Percentiles rank a stretch among this genome's conserved stretches.
phyloP scores from a whole-genome alignment of 2,888 invertebrate genomes.

The Tupiocoris notatus region DNA sequence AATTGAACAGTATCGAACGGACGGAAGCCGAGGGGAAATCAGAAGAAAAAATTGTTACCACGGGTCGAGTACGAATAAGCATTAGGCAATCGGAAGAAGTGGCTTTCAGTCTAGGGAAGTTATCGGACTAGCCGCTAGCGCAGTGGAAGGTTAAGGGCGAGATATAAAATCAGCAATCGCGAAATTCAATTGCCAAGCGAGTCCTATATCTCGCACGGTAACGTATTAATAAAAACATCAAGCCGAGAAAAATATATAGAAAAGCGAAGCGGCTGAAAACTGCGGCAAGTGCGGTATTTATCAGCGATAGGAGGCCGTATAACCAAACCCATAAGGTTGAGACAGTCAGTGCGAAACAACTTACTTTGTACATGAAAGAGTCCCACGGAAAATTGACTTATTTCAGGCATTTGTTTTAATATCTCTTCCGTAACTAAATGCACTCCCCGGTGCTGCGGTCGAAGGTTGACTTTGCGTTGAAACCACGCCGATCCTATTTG shows the following conservation, averaged over 20 bases:
- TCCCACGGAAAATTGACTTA: constrained; percentile 91
- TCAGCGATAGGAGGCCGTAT: neutral
- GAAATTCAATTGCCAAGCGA: neutral
- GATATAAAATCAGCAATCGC: neutral
- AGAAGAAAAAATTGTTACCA: neutral
- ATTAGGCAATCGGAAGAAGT: neutral
- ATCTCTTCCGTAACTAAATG: constrained; percentile 97
- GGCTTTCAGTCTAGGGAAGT: neutral
- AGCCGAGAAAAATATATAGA: neutral
- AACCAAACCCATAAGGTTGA: constrained; percentile 28
- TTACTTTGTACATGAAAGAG: constrained; percentile 96
- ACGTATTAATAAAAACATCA: neutral
- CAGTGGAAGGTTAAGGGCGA: constrained; percentile 20
- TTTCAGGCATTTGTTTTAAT: constrained; percentile 88
- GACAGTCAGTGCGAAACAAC: constrained; percentile 57
- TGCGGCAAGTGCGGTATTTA: constrained; percentile 17
- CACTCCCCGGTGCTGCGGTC: constrained; percentile 94
- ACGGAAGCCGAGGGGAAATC: neutral
- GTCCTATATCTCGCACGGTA: too few relatives aligned
- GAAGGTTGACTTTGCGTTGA: constrained; percentile 93
- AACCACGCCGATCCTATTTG: constrained; percentile 97
- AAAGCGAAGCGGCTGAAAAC: constrained; percentile 7
- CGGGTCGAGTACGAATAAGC: neutral
- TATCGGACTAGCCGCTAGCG: constrained; percentile 11
- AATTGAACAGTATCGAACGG: neutral